Evolutionary conservation across 1,140 invertebrate genomes (phyloP).

Genomic region (Formica selysi): DNA sequence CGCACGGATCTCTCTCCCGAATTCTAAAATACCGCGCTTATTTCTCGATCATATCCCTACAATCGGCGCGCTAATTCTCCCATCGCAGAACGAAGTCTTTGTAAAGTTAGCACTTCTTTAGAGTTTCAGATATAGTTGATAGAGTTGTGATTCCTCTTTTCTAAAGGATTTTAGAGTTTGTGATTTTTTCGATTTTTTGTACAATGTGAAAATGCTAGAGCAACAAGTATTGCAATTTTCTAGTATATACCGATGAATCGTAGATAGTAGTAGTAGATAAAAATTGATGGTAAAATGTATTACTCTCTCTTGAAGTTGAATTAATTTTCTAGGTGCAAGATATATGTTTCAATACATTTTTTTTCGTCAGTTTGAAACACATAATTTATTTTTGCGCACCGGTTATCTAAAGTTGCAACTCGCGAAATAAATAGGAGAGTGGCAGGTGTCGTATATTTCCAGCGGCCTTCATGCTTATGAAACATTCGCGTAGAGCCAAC

Average conservation of each 20-base stretch:
- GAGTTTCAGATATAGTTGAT: no score
- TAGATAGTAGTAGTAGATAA: no score
- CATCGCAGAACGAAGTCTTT: not conserved
- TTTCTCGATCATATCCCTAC: not conserved
- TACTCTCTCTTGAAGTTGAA: not conserved
- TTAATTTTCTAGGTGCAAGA: conserved; percentile 7
- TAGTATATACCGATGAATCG: no score
- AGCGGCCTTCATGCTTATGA: not conserved
- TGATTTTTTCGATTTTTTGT: not conserved
- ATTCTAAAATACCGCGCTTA: conserved; percentile 30
- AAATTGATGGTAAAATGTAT: no score
- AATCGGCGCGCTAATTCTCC: conserved; percentile 9
- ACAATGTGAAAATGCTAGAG: not conserved
- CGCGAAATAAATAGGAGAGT: conserved; percentile 22
- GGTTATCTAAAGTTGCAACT: conserved; percentile 37
- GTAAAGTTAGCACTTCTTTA: no score
- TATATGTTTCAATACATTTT: not conserved
- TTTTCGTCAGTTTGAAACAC: conserved; percentile 14
- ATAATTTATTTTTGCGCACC: conserved; percentile 44
- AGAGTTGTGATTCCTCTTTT: no score
- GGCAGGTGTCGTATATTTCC: conserved; percentile 42
- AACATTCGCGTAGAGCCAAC: not conserved
- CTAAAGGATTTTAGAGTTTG: no score
- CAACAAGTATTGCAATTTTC: not conserved
- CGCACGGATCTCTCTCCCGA: not conserved